Conservation (phyloP, 2,888 invertebrate genomes). For the Polietes domitor region DNA sequence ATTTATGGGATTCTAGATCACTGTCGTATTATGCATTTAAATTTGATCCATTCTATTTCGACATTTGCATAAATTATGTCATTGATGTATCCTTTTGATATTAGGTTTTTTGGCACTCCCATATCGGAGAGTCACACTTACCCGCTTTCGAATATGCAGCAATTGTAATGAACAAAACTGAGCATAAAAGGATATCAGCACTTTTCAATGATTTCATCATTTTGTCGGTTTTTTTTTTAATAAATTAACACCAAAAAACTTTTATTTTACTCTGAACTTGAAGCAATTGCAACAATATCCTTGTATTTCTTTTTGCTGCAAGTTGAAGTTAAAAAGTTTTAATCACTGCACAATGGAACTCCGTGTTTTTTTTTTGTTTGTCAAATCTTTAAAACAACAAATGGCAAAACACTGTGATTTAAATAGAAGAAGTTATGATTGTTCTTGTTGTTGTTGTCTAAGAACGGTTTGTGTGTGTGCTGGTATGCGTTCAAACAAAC, state of each 20-base stretch:
- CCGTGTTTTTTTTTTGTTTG: slow-evolving; percentile 2
- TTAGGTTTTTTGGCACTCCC: too few relatives aligned
- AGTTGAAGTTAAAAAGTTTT: background rate
- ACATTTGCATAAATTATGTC: too few relatives aligned
- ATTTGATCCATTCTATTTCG: too few relatives aligned
- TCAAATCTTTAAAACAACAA: background rate
- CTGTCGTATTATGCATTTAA: too few relatives aligned
- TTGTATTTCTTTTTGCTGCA: background rate
- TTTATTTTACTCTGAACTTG: slow-evolving; percentile 25
- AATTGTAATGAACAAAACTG: slow-evolving; percentile 71
- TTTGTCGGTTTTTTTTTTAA: slow-evolving; percentile 30
- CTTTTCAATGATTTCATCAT: slow-evolving; percentile 74
- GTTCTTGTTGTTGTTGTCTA: slow-evolving; percentile 32
- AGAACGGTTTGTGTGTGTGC: slow-evolving; percentile 65
- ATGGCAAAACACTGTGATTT: slow-evolving; percentile 7
- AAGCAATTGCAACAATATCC: slow-evolving; percentile 28
- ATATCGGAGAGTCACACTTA: too few relatives aligned
- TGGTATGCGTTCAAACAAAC: slow-evolving; percentile 70
- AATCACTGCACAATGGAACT: slow-evolving; percentile 39
- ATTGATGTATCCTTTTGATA: too few relatives aligned
- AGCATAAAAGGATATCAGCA: slow-evolving; percentile 72
- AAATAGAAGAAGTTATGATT: slow-evolving; percentile 27
- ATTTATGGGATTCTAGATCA: too few relatives aligned
- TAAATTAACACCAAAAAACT: slow-evolving; percentile 3
- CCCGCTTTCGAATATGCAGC: slow-evolving; percentile 74